Base-by-base conservation (phyloP, 64 coral and sea anemone genomes). In the Anthopleura sola region DNA sequence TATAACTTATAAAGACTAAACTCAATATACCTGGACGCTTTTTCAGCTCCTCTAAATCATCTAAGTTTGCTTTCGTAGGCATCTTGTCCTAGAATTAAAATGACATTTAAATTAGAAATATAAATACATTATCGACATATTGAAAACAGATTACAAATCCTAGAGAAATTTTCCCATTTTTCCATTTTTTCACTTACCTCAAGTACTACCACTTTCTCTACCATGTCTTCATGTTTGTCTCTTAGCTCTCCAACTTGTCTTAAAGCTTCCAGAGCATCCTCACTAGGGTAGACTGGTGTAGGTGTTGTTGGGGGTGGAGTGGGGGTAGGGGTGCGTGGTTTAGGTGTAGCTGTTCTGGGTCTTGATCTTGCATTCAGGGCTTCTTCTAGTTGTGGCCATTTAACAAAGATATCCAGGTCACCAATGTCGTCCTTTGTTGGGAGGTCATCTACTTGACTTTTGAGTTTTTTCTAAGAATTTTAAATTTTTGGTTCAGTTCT, bases 301-400 rank as follows among this genome's bases (percentile, higher is more conserved):
- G 94, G 87, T 78, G 89, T 80, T 40, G 85, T 94, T 60, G 93
- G 86, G 50, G 94, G 85, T 40, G 82, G 60, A 6, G 86, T 75
- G 38, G 90, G 86, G 44, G 74, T 88, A 55, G 89, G 85, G 3
- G 91, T 57, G 44, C 24, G 55, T 47, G 91, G 68, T 36, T 83
- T 83, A 24, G 91, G 91, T 21, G 91, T 81, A 18, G 90, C 56
- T 36, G 90, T 79, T 29, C 90, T 84, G 50, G 93, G 86, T 78
- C 75, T 89, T 18, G 89, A 83, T 29, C 87, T 86, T 21, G 90
- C 87, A 84, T 89, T 92, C 76, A 96, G 92, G 16, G 94, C 90
- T 24, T 92, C 94, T 23, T 96, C 94, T 54, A 96, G 78, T 49
- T 96, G 90, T 15, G 94, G 94, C 94, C 94, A 96, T 87, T 96